Conservation (phyloP, 1,140 invertebrate genomes). For the Armadillidium nasatum region DNA sequence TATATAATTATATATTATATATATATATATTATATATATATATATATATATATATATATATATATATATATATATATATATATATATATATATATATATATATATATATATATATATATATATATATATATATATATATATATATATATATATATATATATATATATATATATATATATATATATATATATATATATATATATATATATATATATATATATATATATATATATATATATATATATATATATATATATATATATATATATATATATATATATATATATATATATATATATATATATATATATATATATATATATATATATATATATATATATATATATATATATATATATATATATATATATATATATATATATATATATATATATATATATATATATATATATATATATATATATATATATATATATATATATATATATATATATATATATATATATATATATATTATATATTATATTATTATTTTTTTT, state of each 20-base stretch:
- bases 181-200: neutral
- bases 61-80: slow-evolving; percentile 5
- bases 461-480: no score
- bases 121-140: no score
- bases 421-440: no score
- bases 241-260: neutral
- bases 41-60: slow-evolving; percentile 20
- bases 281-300: neutral
- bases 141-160: no score
- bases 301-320: neutral
- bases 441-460: no score
- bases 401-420: no score
- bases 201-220: neutral
- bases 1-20: no score
- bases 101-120: no score
- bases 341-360: neutral
- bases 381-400: no score
- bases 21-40: neutral
- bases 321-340: neutral
- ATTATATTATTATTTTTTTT: no score
- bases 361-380: no score
- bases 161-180: no score
- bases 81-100: slow-evolving; percentile 16
- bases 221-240: neutral
- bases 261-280: neutral